Percentiles rank a stretch among this genome's conserved stretches.
phyloP scores from a whole-genome alignment of 2,888 invertebrate genomes.

The Thysanoteuthis rhombus region DNA sequence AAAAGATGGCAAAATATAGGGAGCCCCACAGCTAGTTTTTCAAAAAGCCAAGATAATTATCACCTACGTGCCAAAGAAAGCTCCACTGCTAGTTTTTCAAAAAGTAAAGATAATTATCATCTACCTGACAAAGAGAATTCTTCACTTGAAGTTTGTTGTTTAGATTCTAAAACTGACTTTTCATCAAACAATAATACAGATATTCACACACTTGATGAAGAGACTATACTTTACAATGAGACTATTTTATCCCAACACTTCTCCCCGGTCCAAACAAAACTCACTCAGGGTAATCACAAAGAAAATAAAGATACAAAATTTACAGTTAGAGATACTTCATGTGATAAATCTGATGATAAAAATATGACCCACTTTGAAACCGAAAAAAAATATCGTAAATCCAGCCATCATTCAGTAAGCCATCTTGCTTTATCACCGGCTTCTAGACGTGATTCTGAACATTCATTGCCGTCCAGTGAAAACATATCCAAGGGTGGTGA shows the following conservation, averaged over 20 bases:
- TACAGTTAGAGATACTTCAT: not conserved
- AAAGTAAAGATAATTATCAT: not conserved
- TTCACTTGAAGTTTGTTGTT: not conserved
- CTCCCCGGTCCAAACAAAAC: not conserved
- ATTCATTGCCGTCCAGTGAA: not conserved
- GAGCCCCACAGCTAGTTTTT: not conserved
- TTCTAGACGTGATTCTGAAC: not conserved
- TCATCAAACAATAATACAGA: not conserved
- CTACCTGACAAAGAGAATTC: not conserved
- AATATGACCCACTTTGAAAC: not conserved
- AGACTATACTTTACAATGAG: not conserved
- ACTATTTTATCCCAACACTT: not conserved
- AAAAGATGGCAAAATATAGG: not conserved
- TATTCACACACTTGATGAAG: not conserved
- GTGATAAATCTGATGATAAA: not conserved
- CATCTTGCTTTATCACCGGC: not conserved
- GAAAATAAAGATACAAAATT: not conserved
- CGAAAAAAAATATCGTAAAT: not conserved
- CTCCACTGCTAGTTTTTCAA: not conserved
- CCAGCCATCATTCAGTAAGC: not conserved
- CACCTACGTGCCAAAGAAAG: not conserved
- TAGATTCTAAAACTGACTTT: not conserved
- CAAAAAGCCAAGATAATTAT: not conserved
- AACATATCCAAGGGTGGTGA: not conserved
- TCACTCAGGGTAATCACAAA: not conserved